Evolutionary conservation across 2,888 invertebrate species (phyloP), one percentile per base, ranked within the genome.

Genomic region (Chloromyia formosa): DNA sequence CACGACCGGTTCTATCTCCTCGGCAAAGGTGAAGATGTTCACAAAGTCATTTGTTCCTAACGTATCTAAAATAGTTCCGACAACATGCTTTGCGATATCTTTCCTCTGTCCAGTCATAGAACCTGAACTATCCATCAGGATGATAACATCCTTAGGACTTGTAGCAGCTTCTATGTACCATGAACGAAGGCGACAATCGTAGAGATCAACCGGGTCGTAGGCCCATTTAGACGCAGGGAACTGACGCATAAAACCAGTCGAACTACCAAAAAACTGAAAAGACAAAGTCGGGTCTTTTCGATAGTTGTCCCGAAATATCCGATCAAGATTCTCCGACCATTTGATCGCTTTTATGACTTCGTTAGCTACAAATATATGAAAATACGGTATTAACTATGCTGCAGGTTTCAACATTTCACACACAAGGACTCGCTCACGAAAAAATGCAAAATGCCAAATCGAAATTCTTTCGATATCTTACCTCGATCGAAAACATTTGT

Each of bases 111-210:
- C 96, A 69, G 92, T 94, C 96, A 96, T 96, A 77, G 95, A 95
- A 75, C 97, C 96, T 81, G 95, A 94, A 58, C 91, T 90, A 84
- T 97, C 97, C 78, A 97, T 90, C 80, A 97, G 88, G 79, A 97
- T 88, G 74, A 90, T 91, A 78, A 96, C 86, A 85, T 99, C 98
- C 87, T 99, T 99, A 0, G 98, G 96, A 83, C 96, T 97, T 9
- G 97, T 95, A 10, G 98, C 98, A 1, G 98, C 98, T 86, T 97
- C 95, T 84, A 98, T 96, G 85, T 95, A 99, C 98, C 98, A 98
- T 72, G 94, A 93, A 80, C 97, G 90, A 58, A 96, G 93, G 49
- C 98, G 91, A 83, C 96, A 97, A 86, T 99, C 98, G 85, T 95
- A 98, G 77, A 98, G 90, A 85, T 99, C 98, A 53, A 94, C 93